Base-by-base conservation (phyloP, 2,113 vertebrate species). In the Nyctibius bracteatus region DNA sequence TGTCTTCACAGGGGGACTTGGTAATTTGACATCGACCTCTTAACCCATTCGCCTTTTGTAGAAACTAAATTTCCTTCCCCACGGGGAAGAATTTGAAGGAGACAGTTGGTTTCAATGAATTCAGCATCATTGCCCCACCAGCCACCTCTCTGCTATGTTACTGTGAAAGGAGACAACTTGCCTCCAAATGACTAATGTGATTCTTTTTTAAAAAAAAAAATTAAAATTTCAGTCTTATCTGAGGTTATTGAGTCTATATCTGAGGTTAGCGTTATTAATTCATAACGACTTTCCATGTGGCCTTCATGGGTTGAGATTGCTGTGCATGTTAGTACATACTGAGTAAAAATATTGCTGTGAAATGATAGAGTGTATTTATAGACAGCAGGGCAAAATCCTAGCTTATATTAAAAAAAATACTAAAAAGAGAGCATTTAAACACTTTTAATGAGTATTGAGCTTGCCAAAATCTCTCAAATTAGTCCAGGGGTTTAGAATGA, bases 381-480 rank as follows among this genome's bases (percentile, higher is more conserved):
- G 81, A 70, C 66, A 66, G 22, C 22, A 66, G 59, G 51, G 39
- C 15, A 90, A 85, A 94, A 87, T 86, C 71, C 79, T 94, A 55
- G 54, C 74, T 93, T 74, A 49, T 93, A 23, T 94, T 92, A 39
- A 86, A 86, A 62, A 88, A 86, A 88, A n/a, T 18, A 33, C 39
- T 92, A 62, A 75, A 91, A 94, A 74, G 41, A 55, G 39, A 74
- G 47, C 77, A 86, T 95, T 95, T 95, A n/a, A 14, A 6, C 55
- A 89, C 79, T 93, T 92, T 49, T 95, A 94, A 92, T 80, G 94
- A 96, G 54, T 59, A 57, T 11, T 21, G 49, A 72, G 72, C 88
- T 95, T 95, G 81, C 96, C 94, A 93, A 79, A 91, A 73, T 84
- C 44, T 87, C 92, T 94, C 68, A 83, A 66, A 95, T 91, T 91